Evolutionary conservation across 37 sponge, comb jelly and placozoan species (phyloP).

Genomic region (Eunapius fragilis): DNA sequence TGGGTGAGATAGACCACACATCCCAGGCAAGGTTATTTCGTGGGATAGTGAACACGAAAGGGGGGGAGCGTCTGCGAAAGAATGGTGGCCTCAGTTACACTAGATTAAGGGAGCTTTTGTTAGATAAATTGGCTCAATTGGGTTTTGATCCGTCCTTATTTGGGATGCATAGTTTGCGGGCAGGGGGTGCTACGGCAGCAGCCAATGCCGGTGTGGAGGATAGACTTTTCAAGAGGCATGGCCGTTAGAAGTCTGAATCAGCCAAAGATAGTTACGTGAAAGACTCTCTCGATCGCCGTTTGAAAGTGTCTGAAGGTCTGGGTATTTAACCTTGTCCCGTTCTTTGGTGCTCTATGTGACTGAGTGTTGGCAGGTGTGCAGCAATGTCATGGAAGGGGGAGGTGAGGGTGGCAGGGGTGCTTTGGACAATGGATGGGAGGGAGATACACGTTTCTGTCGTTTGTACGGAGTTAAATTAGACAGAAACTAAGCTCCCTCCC

Average conservation of each 20-base stretch:
- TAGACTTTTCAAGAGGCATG: conserved; percentile 23
- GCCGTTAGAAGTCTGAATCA: conserved; percentile 9
- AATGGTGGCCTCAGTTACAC: background rate
- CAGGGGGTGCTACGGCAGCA: conserved; percentile 9
- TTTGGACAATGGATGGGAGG: too few relatives aligned
- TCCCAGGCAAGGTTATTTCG: background rate
- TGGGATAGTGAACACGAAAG: background rate
- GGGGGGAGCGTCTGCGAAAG: background rate
- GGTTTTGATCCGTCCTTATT: background rate
- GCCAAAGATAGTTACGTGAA: conserved; percentile 9
- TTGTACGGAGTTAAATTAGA: too few relatives aligned
- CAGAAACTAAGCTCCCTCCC: too few relatives aligned
- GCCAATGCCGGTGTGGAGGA: conserved; percentile 8
- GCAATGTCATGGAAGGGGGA: too few relatives aligned
- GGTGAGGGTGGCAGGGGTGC: too few relatives aligned
- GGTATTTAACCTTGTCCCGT: background rate
- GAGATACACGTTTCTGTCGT: too few relatives aligned
- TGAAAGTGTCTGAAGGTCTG: background rate
- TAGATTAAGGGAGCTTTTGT: background rate
- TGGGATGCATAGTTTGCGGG: conserved; percentile 2
- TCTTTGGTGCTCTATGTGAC: too few relatives aligned
- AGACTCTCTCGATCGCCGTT: background rate
- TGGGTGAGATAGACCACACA: too few relatives aligned
- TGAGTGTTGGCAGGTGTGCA: too few relatives aligned
- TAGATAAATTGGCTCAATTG: background rate